Conservation (phyloP, 2,113 vertebrate genomes). For the Dolichotis patagonum region DNA sequence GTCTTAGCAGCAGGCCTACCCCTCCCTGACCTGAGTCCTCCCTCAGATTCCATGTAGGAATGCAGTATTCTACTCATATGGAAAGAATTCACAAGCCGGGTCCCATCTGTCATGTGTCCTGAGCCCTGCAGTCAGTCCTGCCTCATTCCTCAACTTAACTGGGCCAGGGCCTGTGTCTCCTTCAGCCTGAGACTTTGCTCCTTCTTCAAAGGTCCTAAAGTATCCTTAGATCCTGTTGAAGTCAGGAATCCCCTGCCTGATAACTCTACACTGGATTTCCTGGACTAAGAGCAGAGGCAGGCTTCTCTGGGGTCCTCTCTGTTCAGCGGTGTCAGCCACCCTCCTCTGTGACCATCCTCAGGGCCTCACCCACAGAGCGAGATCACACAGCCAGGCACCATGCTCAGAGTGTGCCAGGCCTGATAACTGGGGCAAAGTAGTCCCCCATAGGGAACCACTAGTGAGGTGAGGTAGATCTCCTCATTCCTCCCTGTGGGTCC, state of each 20-base stretch:
- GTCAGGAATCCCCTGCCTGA: not conserved
- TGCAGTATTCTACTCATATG: not conserved
- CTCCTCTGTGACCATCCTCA: not conserved
- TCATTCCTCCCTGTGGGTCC: not conserved
- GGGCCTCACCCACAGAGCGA: not conserved
- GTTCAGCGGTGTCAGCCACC: not conserved
- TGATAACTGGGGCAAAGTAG: not conserved
- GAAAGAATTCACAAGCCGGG: not conserved
- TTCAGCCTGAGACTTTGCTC: not conserved
- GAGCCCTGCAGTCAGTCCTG: not conserved
- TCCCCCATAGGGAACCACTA: not conserved
- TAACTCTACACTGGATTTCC: not conserved
- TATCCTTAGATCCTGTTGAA: not conserved
- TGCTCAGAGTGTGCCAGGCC: not conserved
- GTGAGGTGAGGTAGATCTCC: not conserved
- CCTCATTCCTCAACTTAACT: not conserved
- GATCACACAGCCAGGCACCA: not conserved
- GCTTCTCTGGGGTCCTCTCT: not conserved
- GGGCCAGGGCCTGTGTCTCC: not conserved
- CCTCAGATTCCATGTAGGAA: not conserved
- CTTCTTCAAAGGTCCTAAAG: not conserved
- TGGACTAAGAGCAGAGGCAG: not conserved
- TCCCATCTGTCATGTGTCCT: not conserved
- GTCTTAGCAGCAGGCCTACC: too few species aligned
- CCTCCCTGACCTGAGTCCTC: not conserved